Base-by-base conservation (phyloP, 2,888 invertebrate genomes). In the Pachliopta kotzebuea region DNA sequence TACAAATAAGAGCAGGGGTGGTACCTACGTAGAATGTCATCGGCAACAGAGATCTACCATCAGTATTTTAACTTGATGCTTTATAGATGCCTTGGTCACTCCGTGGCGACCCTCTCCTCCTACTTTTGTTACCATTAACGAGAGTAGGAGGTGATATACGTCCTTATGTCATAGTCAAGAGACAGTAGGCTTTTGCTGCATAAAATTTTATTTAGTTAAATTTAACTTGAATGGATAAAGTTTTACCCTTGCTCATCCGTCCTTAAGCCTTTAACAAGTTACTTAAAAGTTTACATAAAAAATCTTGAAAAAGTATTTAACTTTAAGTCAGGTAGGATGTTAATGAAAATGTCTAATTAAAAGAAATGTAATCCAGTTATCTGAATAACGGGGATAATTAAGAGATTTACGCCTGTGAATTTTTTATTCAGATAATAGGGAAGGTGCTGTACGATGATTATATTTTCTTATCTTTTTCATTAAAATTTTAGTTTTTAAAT, bases 281-380 rank as follows among this genome's bases (percentile, higher is more conserved):
- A 45, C 18, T 45, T 45, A n/a, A 6, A 45, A 45, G 45, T 45
- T 45, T n/a, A 45, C n/a, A n/a, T n/a, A 45, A 45, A 45, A 45
- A 45, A n/a, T 45, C 4, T n/a, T 45, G 18, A 45, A 42, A 2
- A 18, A 45, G 37, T 37, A 37, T 37, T 37, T 37, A 37, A 37
- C 37, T 37, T 37, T 37, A 14, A 37, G 37, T 37, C 11, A 37
- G 37, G 37, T 37, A 37, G 14, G 37, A 11, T 45, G 45, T n/a
- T 45, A 45, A 45, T 45, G 45, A 45, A 45, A 45, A n/a, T 45
- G n/a, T 45, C 45, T 45, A 45, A 45, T 45, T 45, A 45, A 45
- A 45, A 45, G 45, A 45, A 45, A 45, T 45, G n/a, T 45, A 45
- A 45, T n/a, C 45, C 45, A n/a, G 45, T 45, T 45, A 45, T n/a